Base-by-base conservation (phyloP, 2,888 invertebrate genomes). In the Rhingia rostrata region DNA sequence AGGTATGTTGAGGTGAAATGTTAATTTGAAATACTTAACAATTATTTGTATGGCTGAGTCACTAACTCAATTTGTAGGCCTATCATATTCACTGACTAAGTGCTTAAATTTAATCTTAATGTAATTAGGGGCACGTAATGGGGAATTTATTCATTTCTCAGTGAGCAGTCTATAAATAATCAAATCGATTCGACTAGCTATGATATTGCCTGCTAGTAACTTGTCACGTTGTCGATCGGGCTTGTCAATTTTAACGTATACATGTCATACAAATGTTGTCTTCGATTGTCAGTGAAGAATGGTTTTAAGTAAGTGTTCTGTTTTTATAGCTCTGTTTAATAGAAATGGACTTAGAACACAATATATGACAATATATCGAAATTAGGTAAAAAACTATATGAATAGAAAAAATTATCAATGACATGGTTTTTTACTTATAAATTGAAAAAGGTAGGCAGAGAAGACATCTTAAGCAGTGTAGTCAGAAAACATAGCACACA, bases 101-200 rank as follows among this genome's bases (percentile, higher is more conserved):
- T 45, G 10, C 32, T 49, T 63, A 49, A 67, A 53, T 30, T 33
- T 35, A 58, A 43, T 74, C 58, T 66, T 35, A 64, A 22, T 74
- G 58, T 37, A 63, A 39, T 63, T 47, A 63, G 12, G 54, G 49
- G 43, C 54, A 66, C 74, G 64, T 74, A 64, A 58, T 56, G 33
- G 56, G 49, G 30, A 30, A 51, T 74, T 56, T 64, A 49, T 66
- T 74, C 64, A 66, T 43, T 64, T 56, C 66, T 64, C 64, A 66
- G 35, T 41, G 22, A 58, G 35, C 45, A 5, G 47, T 69, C 30
- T 47, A 69, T 56, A 33, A 66, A 41, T 56, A 69, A 30, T 37
- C 0, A 37, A 69, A 47, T 69, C 56, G 30, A 22, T 30, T 49
- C 12, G 4, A 6, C 7, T 14, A 30, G 47, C 12, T 4, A 51